Percentiles rank a stretch among this genome's conserved stretches.
These are phyloP conservation scores for Heliconius aoede DNA, from an alignment of 2,888 invertebrate species.

Conservation along the genomic window DNA sequence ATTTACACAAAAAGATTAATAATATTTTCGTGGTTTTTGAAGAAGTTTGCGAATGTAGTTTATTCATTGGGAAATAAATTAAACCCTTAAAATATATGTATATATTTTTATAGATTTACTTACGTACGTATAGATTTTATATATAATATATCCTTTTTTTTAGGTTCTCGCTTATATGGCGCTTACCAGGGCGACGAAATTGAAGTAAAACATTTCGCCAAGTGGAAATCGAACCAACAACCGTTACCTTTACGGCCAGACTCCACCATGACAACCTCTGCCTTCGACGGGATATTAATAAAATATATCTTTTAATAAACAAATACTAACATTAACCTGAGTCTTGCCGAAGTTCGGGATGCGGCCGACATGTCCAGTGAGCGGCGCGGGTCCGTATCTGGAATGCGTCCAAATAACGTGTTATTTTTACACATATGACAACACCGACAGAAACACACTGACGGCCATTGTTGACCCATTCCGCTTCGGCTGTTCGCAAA, in stretches of 20 bases:
- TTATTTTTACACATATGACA: conserved; percentile 73
- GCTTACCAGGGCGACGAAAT: neutral
- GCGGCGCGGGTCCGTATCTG: conserved; percentile 72
- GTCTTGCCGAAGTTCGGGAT: conserved; percentile 80
- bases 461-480: conserved; percentile 62
- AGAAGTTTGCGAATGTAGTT: neutral
- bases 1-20: neutral
- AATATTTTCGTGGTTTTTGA: neutral
- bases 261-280: too few relatives aligned
- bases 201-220: neutral
- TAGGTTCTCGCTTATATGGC: too few relatives aligned
- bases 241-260: neutral
- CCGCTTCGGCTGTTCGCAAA: conserved; percentile 50
- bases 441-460: conserved; percentile 51
- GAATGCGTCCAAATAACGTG: conserved; percentile 71
- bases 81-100: too few relatives aligned
- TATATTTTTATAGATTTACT: too few relatives aligned
- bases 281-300: neutral
- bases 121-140: too few relatives aligned
- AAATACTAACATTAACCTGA: conserved; percentile 75
- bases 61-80: too few relatives aligned
- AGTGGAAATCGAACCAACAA: neutral
- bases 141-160: too few relatives aligned
- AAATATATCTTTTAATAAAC: neutral
- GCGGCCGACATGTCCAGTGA: conserved; percentile 76